Conservation (phyloP, 1,140 invertebrate species). For the Drosophila subpulchrella region DNA sequence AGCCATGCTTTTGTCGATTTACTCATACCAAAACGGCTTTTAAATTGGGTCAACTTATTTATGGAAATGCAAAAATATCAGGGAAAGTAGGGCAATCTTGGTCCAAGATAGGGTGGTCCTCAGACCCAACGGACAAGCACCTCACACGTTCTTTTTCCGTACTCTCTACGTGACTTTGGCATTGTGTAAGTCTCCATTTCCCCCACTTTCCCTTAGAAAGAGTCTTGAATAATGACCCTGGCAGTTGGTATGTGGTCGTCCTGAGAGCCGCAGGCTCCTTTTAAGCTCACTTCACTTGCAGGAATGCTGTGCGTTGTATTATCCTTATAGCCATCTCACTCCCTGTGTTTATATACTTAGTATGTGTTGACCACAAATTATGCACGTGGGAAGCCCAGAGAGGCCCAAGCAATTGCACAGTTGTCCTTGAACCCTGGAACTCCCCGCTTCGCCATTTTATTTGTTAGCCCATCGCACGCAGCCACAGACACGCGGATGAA, state of each 20-base stretch:
- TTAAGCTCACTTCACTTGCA: conserved; percentile 49
- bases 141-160: conserved; percentile 1
- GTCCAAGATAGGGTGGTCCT: background rate
- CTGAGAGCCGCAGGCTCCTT: conserved; percentile 12
- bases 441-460: conserved; percentile 50
- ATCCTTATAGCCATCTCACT: background rate
- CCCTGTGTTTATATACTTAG: conserved; percentile 12
- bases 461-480: conserved; percentile 55
- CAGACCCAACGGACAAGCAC: background rate
- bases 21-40: conserved; percentile 3
- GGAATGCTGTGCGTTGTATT: conserved; percentile 28
- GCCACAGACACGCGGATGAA: conserved; percentile 30
- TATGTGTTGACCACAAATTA: conserved; percentile 72
- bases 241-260: conserved; percentile 13
- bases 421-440: conserved; percentile 68
- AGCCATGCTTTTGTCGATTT: background rate
- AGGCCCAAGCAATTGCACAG: conserved; percentile 50
- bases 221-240: conserved; percentile 42
- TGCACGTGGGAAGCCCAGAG: conserved; percentile 64
- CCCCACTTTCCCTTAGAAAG: conserved; percentile 10
- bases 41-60: conserved; percentile 36
- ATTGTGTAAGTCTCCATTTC: conserved; percentile 2
- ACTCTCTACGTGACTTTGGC: conserved; percentile 39
- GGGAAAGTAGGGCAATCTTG: background rate
- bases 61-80: conserved; percentile 25